Conservation (phyloP, 2,797 vertebrate genomes). For the Mycteria americana region DNA sequence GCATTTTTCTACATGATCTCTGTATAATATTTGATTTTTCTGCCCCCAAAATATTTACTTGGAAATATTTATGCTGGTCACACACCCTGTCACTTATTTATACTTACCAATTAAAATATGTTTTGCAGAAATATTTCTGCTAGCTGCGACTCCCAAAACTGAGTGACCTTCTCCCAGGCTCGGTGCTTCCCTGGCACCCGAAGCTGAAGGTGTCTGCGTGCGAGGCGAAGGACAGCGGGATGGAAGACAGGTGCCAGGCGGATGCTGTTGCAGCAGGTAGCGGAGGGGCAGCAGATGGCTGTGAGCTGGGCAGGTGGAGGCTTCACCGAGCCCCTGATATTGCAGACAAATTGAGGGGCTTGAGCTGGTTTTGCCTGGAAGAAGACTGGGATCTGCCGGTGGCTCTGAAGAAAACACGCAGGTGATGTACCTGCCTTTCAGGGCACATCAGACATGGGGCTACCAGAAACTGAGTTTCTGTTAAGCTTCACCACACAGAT, state of each 20-base stretch:
- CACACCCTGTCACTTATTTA: neutral
- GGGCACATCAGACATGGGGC: too few relatives aligned
- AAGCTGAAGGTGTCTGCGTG: neutral
- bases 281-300: neutral
- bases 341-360: neutral
- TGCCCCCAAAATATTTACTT: neutral
- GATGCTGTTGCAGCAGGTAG: neutral
- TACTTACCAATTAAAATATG: neutral
- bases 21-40: neutral
- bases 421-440: neutral
- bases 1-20: slow-evolving; percentile 5
- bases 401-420: neutral
- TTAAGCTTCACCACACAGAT: neutral
- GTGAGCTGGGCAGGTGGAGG: neutral
- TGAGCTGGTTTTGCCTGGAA: neutral
- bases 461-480: neutral
- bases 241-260: accelerated
- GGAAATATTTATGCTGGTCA: neutral
- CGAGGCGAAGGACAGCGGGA: accelerated
- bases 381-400: neutral
- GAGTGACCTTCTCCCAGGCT: neutral
- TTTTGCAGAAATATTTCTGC: neutral
- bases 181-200: neutral
- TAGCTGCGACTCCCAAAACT: neutral
- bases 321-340: neutral